Percentiles rank a stretch among this genome's conserved stretches.
phyloP scores from a whole-genome alignment of 1,140 invertebrate genomes.

The Euwallacea similis region DNA sequence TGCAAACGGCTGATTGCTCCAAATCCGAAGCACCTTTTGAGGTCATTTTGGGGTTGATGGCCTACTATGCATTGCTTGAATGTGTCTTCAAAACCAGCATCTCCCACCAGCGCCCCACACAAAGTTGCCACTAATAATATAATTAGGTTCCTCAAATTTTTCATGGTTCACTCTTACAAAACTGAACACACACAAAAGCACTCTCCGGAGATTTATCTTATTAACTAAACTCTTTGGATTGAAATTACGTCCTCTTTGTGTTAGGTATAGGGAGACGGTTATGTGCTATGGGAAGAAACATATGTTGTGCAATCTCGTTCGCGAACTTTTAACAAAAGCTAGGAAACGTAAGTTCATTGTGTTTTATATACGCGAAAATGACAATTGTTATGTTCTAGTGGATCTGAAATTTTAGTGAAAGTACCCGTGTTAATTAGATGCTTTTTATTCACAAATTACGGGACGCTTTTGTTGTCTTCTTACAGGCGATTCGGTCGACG shows the following conservation, averaged over 20 bases:
- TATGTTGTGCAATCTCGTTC: not conserved
- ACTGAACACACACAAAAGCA: too few species aligned
- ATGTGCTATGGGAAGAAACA: not conserved
- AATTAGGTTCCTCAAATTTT: too few species aligned
- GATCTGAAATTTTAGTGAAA: slow-evolving; percentile 44
- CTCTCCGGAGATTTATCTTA: not conserved
- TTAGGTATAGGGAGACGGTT: not conserved
- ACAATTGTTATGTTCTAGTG: slow-evolving; percentile 44
- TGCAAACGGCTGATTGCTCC: slow-evolving; percentile 67
- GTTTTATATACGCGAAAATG: slow-evolving; percentile 40
- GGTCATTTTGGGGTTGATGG: slow-evolving; percentile 49
- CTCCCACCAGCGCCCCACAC: slow-evolving; percentile 20
- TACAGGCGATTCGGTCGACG: slow-evolving; percentile 24
- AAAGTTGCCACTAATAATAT: too few species aligned
- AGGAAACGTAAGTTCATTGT: slow-evolving; percentile 19
- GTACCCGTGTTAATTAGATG: slow-evolving; percentile 40
- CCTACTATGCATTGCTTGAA: slow-evolving; percentile 59
- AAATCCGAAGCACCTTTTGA: slow-evolving; percentile 67
- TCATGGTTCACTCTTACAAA: too few species aligned
- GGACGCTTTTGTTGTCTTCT: slow-evolving; percentile 23
- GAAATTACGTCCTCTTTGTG: not conserved
- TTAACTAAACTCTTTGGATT: not conserved
- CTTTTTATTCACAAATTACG: slow-evolving; percentile 37
- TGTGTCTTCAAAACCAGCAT: slow-evolving; percentile 36
- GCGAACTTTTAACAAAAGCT: slow-evolving; percentile 29